phyloP scores from a whole-genome alignment of 2,888 invertebrate species.

The Noctua comes region DNA sequence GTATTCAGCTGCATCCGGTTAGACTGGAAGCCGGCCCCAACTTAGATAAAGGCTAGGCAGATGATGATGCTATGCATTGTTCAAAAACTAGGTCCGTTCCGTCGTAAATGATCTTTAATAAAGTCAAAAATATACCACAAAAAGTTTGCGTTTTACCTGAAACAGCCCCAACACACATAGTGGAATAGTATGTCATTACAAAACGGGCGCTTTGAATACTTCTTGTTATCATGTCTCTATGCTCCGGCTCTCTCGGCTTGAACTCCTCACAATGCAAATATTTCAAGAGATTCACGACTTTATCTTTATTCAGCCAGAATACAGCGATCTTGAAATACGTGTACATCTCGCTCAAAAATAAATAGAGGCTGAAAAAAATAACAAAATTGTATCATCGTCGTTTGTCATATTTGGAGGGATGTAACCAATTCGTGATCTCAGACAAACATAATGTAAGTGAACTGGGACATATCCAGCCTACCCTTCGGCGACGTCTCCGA shows the following conservation, averaged over 20 bases:
- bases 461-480: constrained; percentile 71
- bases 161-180: constrained; percentile 87
- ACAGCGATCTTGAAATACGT: constrained; percentile 87
- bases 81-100: not conserved
- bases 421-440: constrained; percentile 66
- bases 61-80: not conserved
- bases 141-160: constrained; percentile 68
- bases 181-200: constrained; percentile 85
- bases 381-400: constrained; percentile 31
- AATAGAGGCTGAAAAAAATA: constrained; percentile 82
- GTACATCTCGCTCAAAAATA: constrained; percentile 89
- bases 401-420: constrained; percentile 39
- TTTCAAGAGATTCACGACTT: constrained; percentile 81
- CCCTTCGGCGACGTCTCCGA: constrained; percentile 91
- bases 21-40: no score
- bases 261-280: constrained; percentile 85
- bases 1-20: no score
- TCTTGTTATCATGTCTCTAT: constrained; percentile 79
- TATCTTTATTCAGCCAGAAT: constrained; percentile 85
- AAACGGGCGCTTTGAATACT: constrained; percentile 84
- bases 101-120: not conserved
- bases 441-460: constrained; percentile 67
- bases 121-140: not conserved
- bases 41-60: no score
- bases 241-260: constrained; percentile 82